Evolutionary conservation across 2,888 invertebrate genomes (phyloP).

Genomic region (Adineta ricciae): DNA sequence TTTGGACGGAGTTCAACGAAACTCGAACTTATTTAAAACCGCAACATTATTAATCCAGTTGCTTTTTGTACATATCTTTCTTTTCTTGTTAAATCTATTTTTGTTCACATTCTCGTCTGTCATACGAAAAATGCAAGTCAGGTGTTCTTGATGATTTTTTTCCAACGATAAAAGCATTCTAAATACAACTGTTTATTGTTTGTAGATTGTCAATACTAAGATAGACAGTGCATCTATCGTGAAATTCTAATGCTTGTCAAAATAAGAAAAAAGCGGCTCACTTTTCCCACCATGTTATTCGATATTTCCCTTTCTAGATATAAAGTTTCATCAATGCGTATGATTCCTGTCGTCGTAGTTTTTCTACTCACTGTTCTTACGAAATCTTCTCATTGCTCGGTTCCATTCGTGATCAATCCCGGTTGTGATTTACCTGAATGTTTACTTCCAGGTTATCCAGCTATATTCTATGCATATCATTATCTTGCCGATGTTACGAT

Average conservation of each 20-base stretch:
- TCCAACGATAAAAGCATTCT: background rate
- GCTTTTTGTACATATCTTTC: background rate
- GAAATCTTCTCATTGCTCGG: background rate
- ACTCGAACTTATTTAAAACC: constrained; percentile 27
- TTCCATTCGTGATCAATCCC: background rate
- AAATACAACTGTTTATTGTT: background rate
- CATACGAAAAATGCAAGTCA: background rate
- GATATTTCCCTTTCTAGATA: background rate
- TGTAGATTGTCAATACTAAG: background rate
- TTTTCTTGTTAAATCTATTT: background rate
- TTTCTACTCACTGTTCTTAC: background rate
- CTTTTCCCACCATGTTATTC: too few relatives aligned
- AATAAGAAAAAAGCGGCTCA: too few relatives aligned
- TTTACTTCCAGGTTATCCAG: background rate
- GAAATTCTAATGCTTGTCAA: too few relatives aligned
- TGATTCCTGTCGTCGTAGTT: background rate
- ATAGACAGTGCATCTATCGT: too few relatives aligned
- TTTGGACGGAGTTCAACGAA: constrained; percentile 52
- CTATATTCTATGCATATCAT: background rate
- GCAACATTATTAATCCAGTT: background rate
- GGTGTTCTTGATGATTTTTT: background rate
- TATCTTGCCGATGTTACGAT: background rate
- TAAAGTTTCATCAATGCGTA: too few relatives aligned
- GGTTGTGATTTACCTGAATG: background rate
- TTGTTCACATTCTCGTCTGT: background rate